These are phyloP conservation scores for Mizuhopecten yessoensis DNA, from an alignment of 1,140 invertebrate species.

Conservation along the genomic window DNA sequence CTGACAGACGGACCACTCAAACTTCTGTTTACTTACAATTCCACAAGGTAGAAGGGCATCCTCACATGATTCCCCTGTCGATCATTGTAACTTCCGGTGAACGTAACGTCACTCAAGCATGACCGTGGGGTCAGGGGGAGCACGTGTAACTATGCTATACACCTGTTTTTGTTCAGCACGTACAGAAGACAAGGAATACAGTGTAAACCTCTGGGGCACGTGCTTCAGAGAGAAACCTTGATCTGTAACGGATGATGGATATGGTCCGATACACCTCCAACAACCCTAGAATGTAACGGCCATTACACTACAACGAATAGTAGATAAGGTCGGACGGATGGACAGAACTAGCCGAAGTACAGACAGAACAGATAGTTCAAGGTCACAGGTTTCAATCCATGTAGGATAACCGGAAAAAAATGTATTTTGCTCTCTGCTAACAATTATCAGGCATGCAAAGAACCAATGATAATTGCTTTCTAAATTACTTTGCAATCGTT, in stretches of 20 bases:
- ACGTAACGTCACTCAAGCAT: neutral
- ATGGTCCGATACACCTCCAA: neutral
- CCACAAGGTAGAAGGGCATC: neutral
- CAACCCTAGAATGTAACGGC: neutral
- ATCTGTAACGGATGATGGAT: neutral
- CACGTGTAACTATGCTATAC: neutral
- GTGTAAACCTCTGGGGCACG: neutral
- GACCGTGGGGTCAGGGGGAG: neutral
- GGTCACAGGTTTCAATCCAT: neutral
- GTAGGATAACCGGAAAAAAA: neutral
- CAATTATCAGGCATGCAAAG: too few species aligned
- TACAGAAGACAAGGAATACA: neutral
- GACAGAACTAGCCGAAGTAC: neutral
- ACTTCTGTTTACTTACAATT: neutral
- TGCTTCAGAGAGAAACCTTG: neutral
- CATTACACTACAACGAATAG: neutral
- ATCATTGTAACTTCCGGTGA: neutral
- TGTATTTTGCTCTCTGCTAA: neutral
- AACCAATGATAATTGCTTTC: too few species aligned
- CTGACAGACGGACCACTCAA: neutral
- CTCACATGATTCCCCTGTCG: neutral
- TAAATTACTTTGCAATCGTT: neutral
- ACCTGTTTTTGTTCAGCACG: conserved; percentile 15
- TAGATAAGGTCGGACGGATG: neutral
- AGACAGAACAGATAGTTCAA: neutral